These are phyloP conservation scores for Enteromius radiatus DNA, from an alignment of 2,797 vertebrate genomes.

Conservation along the genomic window DNA sequence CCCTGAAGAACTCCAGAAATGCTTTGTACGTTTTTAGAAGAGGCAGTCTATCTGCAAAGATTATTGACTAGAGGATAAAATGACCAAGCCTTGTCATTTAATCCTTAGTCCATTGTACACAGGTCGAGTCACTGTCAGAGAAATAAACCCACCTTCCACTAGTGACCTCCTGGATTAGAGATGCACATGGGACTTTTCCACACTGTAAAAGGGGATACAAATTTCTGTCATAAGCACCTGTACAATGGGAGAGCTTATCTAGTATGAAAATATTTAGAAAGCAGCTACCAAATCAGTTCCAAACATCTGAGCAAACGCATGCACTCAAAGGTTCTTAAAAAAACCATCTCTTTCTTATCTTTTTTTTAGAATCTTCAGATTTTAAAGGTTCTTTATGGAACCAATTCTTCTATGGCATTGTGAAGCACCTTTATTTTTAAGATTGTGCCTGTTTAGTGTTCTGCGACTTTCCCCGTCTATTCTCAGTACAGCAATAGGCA, in stretches of 20 bases:
- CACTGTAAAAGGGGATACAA: background rate
- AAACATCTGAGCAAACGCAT: background rate
- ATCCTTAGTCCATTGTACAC: background rate
- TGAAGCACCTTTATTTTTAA: too few species aligned
- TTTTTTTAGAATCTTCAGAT: too few species aligned
- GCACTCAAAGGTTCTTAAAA: too few species aligned
- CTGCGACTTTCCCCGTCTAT: background rate
- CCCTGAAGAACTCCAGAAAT: constrained; percentile 9
- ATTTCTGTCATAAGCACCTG: background rate
- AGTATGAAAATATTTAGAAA: background rate
- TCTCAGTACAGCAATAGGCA: background rate
- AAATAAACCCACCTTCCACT: constrained; percentile 16
- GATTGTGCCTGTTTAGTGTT: background rate
- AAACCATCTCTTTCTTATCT: too few species aligned
- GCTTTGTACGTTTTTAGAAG: constrained; percentile 12
- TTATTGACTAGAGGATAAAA: constrained; percentile 46
- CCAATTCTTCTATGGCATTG: too few species aligned
- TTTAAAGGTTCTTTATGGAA: too few species aligned
- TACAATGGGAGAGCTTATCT: background rate
- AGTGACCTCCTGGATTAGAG: constrained; percentile 37
- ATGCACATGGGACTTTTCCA: constrained; percentile 18
- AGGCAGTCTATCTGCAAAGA: constrained; percentile 24
- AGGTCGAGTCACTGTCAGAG: background rate
- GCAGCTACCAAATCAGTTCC: background rate
- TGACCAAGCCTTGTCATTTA: constrained; percentile 45